phyloP scores from a whole-genome alignment of 2,797 vertebrate species.

The Cynopterus sphinx region DNA sequence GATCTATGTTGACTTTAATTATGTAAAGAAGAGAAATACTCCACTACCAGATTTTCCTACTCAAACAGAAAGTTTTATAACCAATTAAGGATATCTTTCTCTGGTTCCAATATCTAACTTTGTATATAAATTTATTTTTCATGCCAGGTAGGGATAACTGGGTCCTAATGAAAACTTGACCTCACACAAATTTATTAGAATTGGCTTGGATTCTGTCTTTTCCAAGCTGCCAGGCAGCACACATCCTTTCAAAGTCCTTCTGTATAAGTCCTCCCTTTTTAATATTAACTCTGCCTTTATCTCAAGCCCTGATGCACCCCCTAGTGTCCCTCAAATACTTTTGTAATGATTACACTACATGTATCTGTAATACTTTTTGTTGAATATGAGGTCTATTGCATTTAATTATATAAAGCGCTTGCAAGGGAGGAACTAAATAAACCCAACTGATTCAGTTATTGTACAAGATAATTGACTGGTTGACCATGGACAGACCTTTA shows the following conservation, averaged over 20 bases:
- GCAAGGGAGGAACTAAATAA: neutral
- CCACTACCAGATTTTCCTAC: neutral
- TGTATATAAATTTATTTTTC: neutral
- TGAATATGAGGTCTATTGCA: neutral
- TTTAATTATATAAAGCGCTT: neutral
- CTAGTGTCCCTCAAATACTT: neutral
- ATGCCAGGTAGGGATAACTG: neutral
- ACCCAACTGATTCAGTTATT: conserved; percentile 3
- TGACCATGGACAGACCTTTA: neutral
- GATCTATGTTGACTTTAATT: neutral
- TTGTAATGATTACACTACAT: neutral
- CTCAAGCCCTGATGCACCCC: neutral
- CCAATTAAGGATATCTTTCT: conserved; percentile 16
- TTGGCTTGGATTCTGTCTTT: neutral
- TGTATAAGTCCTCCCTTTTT: neutral
- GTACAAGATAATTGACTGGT: neutral
- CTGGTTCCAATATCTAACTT: neutral
- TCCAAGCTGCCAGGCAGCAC: neutral
- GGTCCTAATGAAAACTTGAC: conserved; percentile 10
- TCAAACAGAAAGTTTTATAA: neutral
- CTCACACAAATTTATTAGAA: neutral
- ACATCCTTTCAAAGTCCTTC: conserved; percentile 20
- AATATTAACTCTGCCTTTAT: neutral
- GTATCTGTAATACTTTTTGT: neutral
- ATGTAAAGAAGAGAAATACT: conserved; percentile 7